A percentile compares a stretch with the other conserved stretches of the same genome.
These are phyloP conservation scores for Theretra japonica DNA, from an alignment of 2,888 invertebrate genomes.

Conservation along the genomic window DNA sequence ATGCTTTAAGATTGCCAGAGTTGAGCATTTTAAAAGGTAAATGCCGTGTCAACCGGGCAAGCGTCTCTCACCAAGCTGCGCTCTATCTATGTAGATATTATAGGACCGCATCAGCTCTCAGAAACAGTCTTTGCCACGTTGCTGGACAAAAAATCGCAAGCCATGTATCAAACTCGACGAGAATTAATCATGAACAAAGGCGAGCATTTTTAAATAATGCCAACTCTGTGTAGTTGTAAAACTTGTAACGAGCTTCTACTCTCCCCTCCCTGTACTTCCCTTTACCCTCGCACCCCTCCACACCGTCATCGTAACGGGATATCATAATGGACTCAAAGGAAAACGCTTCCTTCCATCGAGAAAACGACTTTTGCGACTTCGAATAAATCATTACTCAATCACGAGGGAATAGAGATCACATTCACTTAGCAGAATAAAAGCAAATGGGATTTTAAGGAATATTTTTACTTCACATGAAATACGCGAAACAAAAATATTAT, in stretches of 20 bases:
- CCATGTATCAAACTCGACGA: neutral
- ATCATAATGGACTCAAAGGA: constrained; percentile 9
- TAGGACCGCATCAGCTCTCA: too few species aligned
- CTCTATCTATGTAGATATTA: too few species aligned
- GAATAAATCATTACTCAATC: neutral
- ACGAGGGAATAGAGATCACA: neutral
- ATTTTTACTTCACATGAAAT: neutral
- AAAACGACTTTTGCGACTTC: neutral
- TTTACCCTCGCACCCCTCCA: neutral
- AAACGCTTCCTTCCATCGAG: neutral
- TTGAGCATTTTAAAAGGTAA: neutral
- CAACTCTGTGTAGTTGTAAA: constrained; percentile 5
- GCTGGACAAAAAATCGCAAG: too few species aligned
- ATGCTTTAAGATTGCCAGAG: neutral
- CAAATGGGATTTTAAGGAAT: neutral
- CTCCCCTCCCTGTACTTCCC: neutral
- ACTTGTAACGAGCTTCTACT: neutral
- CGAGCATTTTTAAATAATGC: constrained; percentile 1
- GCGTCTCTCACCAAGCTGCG: too few species aligned
- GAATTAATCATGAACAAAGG: neutral
- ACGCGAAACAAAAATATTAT: neutral
- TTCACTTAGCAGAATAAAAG: neutral
- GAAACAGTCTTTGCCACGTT: too few species aligned
- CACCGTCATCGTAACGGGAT: neutral
- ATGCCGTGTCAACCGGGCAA: too few species aligned